Evolutionary conservation across 2,113 vertebrate species (phyloP).

Genomic region (Cryptomyrus ogoouensis): DNA sequence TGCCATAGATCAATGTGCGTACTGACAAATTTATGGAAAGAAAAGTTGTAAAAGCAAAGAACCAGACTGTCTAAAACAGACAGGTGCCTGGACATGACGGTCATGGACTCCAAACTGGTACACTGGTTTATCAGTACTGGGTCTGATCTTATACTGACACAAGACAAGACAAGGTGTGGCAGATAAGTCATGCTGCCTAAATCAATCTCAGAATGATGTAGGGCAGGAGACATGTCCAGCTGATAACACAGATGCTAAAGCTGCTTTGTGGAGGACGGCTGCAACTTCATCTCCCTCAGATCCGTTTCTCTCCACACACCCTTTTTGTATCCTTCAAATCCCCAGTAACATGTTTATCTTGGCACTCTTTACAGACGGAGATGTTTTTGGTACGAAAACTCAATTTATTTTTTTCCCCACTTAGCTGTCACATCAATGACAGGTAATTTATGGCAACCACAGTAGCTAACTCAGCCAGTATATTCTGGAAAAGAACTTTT

Average conservation of each 20-base stretch:
- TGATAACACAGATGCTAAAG: not conserved
- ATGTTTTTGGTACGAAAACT: constrained; percentile 38
- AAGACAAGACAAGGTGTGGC: not conserved
- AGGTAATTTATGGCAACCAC: constrained; percentile 40
- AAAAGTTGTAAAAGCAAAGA: not conserved
- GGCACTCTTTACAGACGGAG: constrained; percentile 30
- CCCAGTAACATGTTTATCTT: constrained; percentile 38
- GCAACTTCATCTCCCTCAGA: not conserved
- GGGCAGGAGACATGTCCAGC: not conserved
- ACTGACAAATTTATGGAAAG: not conserved
- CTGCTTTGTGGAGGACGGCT: not conserved
- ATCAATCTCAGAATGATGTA: not conserved
- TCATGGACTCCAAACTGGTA: not conserved
- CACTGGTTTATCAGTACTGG: not conserved
- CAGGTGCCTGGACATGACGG: not conserved
- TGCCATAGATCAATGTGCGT: not conserved
- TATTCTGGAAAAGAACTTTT: constrained; percentile 23
- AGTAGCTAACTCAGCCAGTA: constrained; percentile 27
- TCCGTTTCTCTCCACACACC: constrained; percentile 6
- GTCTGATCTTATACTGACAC: not conserved
- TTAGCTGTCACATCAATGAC: constrained; percentile 42
- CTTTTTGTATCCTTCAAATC: not conserved
- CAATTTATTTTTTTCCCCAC: constrained; percentile 36
- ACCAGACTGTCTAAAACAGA: not conserved
- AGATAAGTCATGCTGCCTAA: not conserved